These are phyloP conservation scores for Tenualosa ilisha DNA, from an alignment of 2,797 vertebrate species.

Conservation along the genomic window DNA sequence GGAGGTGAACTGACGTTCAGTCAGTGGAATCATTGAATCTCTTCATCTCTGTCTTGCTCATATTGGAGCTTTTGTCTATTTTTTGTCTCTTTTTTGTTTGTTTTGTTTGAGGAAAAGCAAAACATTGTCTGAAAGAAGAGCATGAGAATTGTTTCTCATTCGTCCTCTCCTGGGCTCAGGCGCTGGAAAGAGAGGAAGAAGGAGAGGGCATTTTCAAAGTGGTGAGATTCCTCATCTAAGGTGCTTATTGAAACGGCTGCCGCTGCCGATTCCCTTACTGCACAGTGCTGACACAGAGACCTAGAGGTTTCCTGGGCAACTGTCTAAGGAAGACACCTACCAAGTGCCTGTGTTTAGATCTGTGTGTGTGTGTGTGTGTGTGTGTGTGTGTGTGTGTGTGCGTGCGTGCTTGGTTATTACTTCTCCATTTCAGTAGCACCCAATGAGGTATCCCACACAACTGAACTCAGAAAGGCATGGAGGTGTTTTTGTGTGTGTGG, in stretches of 20 bases:
- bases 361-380: slow-evolving; percentile 8
- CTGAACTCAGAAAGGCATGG: not conserved
- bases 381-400: not conserved
- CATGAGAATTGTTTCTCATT: not conserved
- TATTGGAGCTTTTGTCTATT: not conserved
- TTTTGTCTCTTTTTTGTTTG: not conserved
- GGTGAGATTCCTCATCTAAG: slow-evolving; percentile 5
- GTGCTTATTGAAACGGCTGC: slow-evolving; percentile 24
- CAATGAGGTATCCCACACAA: not conserved
- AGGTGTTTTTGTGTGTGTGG: not conserved
- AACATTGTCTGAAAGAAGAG: not conserved
- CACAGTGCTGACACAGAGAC: slow-evolving; percentile 29
- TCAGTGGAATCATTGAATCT: not conserved
- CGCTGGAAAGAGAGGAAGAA: not conserved
- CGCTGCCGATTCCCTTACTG: not conserved
- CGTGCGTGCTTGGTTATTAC: not conserved
- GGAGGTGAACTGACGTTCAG: not conserved
- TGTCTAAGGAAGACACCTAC: slow-evolving; percentile 23
- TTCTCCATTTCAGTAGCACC: not conserved
- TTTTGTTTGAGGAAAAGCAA: not conserved
- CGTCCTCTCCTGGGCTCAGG: not conserved
- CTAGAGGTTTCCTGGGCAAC: slow-evolving; percentile 38
- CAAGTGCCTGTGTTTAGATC: slow-evolving; percentile 18
- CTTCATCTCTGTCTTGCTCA: not conserved
- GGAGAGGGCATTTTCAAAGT: not conserved